Conservation (phyloP, 2,888 invertebrate genomes). For the Eustalomyia histrio region DNA sequence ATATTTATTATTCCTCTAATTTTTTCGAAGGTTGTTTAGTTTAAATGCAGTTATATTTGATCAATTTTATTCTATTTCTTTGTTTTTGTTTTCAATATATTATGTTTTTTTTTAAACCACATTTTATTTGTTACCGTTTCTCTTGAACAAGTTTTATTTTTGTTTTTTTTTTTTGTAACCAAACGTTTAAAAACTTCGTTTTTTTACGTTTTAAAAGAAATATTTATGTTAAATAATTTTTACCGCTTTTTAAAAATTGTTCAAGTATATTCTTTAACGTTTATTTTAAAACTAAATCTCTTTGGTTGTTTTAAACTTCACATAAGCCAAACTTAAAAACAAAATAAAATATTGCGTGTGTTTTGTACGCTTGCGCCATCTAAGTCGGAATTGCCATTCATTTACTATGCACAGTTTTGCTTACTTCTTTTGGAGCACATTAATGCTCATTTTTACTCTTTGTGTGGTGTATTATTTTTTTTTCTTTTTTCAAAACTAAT, state of each 20-base stretch:
- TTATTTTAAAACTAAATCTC: constrained; percentile 56
- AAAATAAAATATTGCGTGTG: constrained; percentile 31
- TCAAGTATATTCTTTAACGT: constrained; percentile 54
- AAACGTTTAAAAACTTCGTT: constrained; percentile 35
- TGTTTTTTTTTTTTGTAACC: not conserved
- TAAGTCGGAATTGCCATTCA: constrained; percentile 31
- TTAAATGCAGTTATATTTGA: constrained; percentile 31
- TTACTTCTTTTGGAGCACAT: too few relatives aligned
- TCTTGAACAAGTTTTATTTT: constrained; percentile 36
- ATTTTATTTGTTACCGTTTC: constrained; percentile 37
- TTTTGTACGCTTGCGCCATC: constrained; percentile 55
- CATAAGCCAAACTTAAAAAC: constrained; percentile 8
- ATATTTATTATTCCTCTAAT: not conserved
- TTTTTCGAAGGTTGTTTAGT: constrained; percentile 52
- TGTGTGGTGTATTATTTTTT: not conserved
- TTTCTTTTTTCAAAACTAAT: too few relatives aligned
- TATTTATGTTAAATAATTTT: constrained; percentile 24
- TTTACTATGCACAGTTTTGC: not conserved
- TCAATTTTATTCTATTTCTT: constrained; percentile 12
- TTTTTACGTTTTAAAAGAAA: not conserved
- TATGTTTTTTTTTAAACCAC: constrained; percentile 22
- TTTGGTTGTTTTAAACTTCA: constrained; percentile 34
- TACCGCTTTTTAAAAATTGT: constrained; percentile 17
- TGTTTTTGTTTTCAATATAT: constrained; percentile 6
- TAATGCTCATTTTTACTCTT: constrained; percentile 12